Evolutionary conservation across 2,888 invertebrate genomes (phyloP), one percentile per base, ranked within the genome.

Genomic region (Stenotaenia linearis): DNA sequence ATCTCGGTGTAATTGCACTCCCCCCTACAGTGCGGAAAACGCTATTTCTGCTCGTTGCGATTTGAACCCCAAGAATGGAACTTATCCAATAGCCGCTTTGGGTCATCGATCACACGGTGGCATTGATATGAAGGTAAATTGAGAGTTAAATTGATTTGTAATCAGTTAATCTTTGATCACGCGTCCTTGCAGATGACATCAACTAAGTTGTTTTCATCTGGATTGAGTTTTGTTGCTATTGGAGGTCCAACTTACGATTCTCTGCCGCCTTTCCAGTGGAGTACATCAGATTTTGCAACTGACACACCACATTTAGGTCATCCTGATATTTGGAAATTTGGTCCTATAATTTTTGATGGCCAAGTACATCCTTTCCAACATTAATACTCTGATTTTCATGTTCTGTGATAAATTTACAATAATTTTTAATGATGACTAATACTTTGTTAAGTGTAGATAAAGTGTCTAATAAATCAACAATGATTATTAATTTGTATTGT

Each of bases 201-300:
- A 79, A 83, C 79, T 78, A 81, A 81, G 9, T 79, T 86, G 79
- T 84, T 84, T 80, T 83, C 84, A 30, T 21, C n/a, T 82, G 83
- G 83, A 0, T 37, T 80, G 45, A 50, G 78, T 23, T 78, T 81
- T 25, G 56, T 80, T n/a, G 81, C 79, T 74, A 74, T 77, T 18
- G 74, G 80, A n/a, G 81, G 81, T 15, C 90, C 90, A 9, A 89
- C 92, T 0, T 88, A 89, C 86, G 88, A 91, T 79, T 85, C 86
- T n/a, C 86, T 91, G 74, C 91, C 92, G 79, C 90, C 92, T 0
- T 95, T 94, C 86, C 90, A 90, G 84, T 95, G 95, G 95, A 91
- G 91, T 78, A 89, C 89, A 78, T 90, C 90, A 81, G 91, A 89
- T 81, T 92, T 91, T 83, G 88, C 88, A 2, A 87, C 89, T 80